Evolutionary conservation across 2,113 vertebrate genomes (phyloP).

Genomic region (Urocolius indicus): DNA sequence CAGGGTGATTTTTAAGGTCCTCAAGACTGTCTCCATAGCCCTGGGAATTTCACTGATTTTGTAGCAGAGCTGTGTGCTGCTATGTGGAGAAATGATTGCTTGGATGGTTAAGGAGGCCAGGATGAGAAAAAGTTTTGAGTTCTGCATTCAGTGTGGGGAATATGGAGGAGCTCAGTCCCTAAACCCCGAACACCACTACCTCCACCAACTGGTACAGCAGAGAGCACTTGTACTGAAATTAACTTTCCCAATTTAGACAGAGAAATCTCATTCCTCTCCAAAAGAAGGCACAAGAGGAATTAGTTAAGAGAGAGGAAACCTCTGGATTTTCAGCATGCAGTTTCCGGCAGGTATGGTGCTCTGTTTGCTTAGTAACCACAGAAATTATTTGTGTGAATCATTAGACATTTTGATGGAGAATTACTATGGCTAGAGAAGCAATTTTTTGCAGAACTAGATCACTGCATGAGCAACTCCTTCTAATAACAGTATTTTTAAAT

Average conservation of each 20-base stretch:
- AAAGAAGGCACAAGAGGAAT: not conserved
- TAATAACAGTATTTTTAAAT: not conserved
- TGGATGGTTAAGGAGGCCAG: not conserved
- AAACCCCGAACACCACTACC: not conserved
- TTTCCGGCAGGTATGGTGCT: not conserved
- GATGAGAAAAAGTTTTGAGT: not conserved
- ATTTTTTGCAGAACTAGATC: not conserved
- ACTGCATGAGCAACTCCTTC: not conserved
- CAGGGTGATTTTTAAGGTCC: not conserved
- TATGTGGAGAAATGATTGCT: not conserved
- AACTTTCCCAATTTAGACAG: slow-evolving; percentile 5
- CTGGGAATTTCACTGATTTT: not conserved
- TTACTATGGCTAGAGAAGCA: not conserved
- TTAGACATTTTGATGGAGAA: not conserved
- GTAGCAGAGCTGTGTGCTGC: not conserved
- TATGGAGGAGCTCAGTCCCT: not conserved
- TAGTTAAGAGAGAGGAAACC: not conserved
- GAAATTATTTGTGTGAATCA: not conserved
- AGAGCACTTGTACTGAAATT: slow-evolving; percentile 4
- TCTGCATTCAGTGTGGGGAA: not conserved
- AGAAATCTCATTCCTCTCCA: not conserved
- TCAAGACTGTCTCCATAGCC: not conserved
- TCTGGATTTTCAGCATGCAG: not conserved
- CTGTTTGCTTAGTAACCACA: not conserved
- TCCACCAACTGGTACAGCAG: not conserved